Conservation (phyloP, 2,113 vertebrate species). For the Cercopithecus mona region DNA sequence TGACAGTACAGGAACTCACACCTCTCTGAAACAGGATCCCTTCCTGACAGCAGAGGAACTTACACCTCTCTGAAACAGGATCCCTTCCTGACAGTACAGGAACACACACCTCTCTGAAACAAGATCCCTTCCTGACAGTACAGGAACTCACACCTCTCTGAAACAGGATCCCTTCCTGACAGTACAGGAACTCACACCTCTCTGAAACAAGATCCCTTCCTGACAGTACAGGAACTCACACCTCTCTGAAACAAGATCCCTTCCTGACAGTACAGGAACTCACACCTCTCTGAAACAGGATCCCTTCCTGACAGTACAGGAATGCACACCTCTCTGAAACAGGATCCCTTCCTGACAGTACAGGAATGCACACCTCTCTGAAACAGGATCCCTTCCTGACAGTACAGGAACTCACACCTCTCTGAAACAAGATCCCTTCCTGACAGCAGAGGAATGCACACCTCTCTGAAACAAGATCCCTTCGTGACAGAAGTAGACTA, state of each 20-base stretch:
- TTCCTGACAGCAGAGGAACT: too few species aligned
- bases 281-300: background rate
- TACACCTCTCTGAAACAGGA: background rate
- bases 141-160: too few species aligned
- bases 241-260: background rate
- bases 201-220: too few species aligned
- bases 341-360: too few species aligned
- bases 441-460: background rate
- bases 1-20: background rate
- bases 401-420: background rate
- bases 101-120: background rate
- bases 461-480: background rate
- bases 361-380: too few species aligned
- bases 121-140: background rate
- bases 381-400: background rate
- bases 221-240: too few species aligned
- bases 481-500: fast-evolving
- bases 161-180: too few species aligned
- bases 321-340: background rate
- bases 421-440: too few species aligned
- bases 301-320: background rate
- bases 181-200: too few species aligned
- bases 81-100: too few species aligned
- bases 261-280: too few species aligned
- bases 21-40: too few species aligned